A percentile compares a stretch with the other conserved stretches of the same genome.
Conservation (phyloP, 1,140 invertebrate species). For the Venturia canescens region DNA sequence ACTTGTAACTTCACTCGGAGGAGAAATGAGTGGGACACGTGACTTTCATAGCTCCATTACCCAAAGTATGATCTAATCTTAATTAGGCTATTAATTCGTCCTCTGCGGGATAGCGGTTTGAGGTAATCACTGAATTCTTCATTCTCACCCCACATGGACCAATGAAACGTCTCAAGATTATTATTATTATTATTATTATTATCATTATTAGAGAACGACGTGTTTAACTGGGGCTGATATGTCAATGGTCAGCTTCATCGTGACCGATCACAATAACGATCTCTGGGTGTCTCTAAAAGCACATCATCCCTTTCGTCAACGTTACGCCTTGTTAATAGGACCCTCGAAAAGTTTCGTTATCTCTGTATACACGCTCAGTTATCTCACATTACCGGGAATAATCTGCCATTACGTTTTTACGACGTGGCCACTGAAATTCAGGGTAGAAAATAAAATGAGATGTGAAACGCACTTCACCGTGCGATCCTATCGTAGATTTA, state of each 20-base stretch:
- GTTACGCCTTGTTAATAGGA: background rate
- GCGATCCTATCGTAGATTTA: background rate
- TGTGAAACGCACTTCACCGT: background rate
- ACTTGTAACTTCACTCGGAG: no score
- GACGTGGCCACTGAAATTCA: background rate
- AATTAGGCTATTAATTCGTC: no score
- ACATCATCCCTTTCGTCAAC: background rate
- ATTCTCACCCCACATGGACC: background rate
- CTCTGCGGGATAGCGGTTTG: no score
- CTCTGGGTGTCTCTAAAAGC: background rate
- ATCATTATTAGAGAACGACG: background rate
- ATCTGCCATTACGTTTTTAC: constrained; percentile 8
- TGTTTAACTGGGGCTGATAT: background rate
- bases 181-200: no score
- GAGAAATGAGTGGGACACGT: no score
- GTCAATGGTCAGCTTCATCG: background rate
- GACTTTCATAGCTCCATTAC: no score
- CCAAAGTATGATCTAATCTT: no score
- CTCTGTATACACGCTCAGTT: background rate
- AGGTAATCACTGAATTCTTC: background rate
- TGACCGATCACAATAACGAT: background rate
- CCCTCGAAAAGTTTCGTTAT: background rate
- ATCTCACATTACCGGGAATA: background rate
- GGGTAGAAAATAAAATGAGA: background rate
- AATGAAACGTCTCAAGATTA: background rate